phyloP scores from a whole-genome alignment of 2,797 vertebrate species.

The Dipus sagitta region DNA sequence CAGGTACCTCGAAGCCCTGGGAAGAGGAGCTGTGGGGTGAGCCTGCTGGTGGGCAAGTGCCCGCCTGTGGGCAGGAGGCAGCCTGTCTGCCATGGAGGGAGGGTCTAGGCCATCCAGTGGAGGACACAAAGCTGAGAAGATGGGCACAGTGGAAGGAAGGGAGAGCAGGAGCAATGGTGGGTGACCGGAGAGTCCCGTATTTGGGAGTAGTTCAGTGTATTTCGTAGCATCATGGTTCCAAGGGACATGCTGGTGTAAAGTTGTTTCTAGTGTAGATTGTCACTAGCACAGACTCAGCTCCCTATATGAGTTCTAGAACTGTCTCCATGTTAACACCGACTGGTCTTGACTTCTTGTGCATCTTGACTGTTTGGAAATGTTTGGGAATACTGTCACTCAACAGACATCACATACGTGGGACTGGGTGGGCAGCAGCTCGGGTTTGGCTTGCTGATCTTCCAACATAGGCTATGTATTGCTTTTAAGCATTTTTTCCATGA shows the following conservation, averaged over 20 bases:
- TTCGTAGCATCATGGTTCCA: neutral
- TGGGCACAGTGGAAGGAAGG: neutral
- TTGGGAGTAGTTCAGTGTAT: neutral
- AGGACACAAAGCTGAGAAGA: neutral
- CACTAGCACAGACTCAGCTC: neutral
- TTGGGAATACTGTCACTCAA: neutral
- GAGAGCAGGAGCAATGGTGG: neutral
- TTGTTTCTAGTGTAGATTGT: neutral
- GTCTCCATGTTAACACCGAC: neutral
- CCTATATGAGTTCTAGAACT: neutral
- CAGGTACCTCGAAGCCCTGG: neutral
- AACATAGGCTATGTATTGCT: neutral
- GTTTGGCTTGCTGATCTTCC: constrained; percentile 4
- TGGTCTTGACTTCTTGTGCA: neutral
- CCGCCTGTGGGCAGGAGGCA: neutral
- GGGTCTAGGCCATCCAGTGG: neutral
- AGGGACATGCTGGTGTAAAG: neutral
- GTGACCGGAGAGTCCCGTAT: neutral
- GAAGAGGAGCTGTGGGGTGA: neutral
- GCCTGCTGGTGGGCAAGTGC: neutral
- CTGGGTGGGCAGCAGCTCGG: neutral
- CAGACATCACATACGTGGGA: neutral
- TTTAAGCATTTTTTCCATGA: neutral
- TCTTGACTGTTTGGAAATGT: neutral
- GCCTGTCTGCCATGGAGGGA: neutral